Percentiles rank a stretch among this genome's conserved stretches.
Evolutionary conservation across 2,888 invertebrate genomes (phyloP).

Genomic region (Fissipunctia ypsillon): DNA sequence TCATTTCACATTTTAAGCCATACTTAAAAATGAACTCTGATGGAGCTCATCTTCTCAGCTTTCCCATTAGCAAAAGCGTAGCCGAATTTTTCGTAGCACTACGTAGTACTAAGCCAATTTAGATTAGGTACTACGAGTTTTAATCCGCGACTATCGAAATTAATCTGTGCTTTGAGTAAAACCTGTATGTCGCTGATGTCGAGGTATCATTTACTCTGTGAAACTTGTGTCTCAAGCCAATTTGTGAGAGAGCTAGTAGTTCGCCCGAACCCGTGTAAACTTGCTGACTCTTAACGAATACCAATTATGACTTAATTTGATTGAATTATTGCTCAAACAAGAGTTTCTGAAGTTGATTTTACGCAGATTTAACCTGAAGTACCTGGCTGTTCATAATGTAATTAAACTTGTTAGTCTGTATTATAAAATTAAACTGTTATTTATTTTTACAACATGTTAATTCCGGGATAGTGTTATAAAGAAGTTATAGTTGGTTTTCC

Average conservation of each 20-base stretch:
- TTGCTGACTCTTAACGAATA: conserved; percentile 73
- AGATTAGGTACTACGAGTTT: conserved; percentile 28
- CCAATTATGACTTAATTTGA: conserved; percentile 79
- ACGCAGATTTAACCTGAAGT: conserved; percentile 46
- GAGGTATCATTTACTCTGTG: conserved; percentile 73
- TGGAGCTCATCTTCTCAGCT: conserved; percentile 7
- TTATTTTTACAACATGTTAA: conserved; percentile 17
- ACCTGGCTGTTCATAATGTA: conserved; percentile 35
- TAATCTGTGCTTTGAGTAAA: conserved; percentile 33
- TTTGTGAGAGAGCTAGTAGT: conserved; percentile 74
- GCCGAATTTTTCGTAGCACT: conserved; percentile 18
- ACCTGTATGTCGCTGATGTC: conserved; percentile 39
- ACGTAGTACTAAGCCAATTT: conserved; percentile 36
- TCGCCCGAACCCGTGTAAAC: conserved; percentile 65
- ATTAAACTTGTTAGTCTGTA: conserved; percentile 19
- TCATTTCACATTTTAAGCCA: no score
- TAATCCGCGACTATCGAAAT: conserved; percentile 37
- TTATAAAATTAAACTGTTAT: conserved; percentile 13
- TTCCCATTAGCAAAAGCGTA: conserved; percentile 18
- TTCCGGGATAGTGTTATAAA: conserved; percentile 3
- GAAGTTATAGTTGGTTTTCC: conserved; percentile 22
- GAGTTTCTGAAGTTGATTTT: conserved; percentile 58
- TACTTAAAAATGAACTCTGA: conserved; percentile 5
- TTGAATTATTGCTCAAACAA: conserved; percentile 69
- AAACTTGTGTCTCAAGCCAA: conserved; percentile 75